phyloP scores from a whole-genome alignment of 1,140 invertebrate species.

The Propsilocerus akamusi region DNA sequence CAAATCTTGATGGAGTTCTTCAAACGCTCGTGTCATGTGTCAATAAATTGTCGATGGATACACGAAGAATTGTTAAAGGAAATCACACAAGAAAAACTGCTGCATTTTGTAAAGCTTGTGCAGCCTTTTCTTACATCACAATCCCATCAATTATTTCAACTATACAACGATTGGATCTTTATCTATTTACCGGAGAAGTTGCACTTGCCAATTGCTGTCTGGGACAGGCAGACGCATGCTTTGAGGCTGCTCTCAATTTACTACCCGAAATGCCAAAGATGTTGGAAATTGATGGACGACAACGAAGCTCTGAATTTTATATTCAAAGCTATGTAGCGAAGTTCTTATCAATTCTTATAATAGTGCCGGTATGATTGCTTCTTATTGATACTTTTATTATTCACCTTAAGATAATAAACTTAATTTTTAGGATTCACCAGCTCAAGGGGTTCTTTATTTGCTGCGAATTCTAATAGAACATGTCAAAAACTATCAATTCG shows the following conservation, averaged over 20 bases:
- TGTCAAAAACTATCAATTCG: conserved; percentile 48
- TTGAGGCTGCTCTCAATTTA: conserved; percentile 68
- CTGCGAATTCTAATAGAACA: conserved; percentile 54
- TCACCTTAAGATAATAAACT: background rate
- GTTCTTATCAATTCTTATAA: conserved; percentile 66
- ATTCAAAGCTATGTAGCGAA: conserved; percentile 51
- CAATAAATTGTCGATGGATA: conserved; percentile 57
- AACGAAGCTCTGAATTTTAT: conserved; percentile 49
- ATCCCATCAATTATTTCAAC: conserved; percentile 76
- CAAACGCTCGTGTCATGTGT: conserved; percentile 71
- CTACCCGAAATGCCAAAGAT: conserved; percentile 58
- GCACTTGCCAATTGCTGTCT: conserved; percentile 79
- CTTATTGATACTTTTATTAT: background rate
- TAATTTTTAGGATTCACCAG: conserved; percentile 57
- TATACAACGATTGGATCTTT: conserved; percentile 59
- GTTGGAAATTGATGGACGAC: conserved; percentile 57
- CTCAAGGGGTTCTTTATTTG: conserved; percentile 61
- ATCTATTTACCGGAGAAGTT: conserved; percentile 72
- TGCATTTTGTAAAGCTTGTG: conserved; percentile 81
- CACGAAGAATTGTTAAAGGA: conserved; percentile 49
- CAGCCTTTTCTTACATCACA: conserved; percentile 88
- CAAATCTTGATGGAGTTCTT: conserved; percentile 75
- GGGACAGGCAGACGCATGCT: conserved; percentile 86
- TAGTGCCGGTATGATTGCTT: conserved; percentile 54
- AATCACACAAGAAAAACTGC: conserved; percentile 62